Conservation (phyloP, 2,113 vertebrate species). For the Chaenocephalus aceratus region DNA sequence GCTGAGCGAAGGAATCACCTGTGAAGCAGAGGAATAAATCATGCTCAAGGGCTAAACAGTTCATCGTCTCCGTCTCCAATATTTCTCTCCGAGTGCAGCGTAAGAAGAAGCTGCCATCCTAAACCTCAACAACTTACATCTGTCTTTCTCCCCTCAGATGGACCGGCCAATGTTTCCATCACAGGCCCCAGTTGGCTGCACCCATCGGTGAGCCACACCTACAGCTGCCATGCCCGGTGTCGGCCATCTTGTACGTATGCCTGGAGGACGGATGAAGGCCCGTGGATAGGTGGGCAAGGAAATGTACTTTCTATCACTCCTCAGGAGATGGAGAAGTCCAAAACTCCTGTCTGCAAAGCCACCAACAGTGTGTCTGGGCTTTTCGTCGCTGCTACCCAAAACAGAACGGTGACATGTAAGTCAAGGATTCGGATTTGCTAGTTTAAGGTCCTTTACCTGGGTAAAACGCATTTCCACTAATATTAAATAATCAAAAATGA, state of each 20-base stretch:
- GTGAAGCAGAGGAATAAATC: too few relatives aligned
- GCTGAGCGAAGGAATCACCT: too few relatives aligned
- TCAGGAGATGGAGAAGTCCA: constrained; percentile 14
- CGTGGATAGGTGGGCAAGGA: constrained; percentile 43
- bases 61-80: too few relatives aligned
- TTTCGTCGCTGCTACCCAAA: constrained; percentile 19
- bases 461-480: too few relatives aligned
- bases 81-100: too few relatives aligned
- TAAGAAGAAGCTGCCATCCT: too few relatives aligned
- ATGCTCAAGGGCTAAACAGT: too few relatives aligned
- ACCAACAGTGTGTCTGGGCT: constrained; percentile 54
- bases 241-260: constrained; percentile 57
- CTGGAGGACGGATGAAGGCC: constrained; percentile 41
- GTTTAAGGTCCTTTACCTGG: too few relatives aligned
- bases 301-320: constrained; percentile 49
- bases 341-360: constrained; percentile 55
- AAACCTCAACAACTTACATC: neutral
- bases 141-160: constrained; percentile 31
- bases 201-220: constrained; percentile 38
- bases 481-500: too few relatives aligned
- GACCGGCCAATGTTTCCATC: constrained; percentile 61
- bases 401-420: constrained; percentile 40
- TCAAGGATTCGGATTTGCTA: neutral
- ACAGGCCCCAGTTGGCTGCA: constrained; percentile 35
- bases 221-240: constrained; percentile 56